A percentile compares a stretch with the other conserved stretches of the same genome.
These are phyloP conservation scores for Gopherus flavomarginatus DNA, from an alignment of 2,113 vertebrate genomes.

Conservation along the genomic window DNA sequence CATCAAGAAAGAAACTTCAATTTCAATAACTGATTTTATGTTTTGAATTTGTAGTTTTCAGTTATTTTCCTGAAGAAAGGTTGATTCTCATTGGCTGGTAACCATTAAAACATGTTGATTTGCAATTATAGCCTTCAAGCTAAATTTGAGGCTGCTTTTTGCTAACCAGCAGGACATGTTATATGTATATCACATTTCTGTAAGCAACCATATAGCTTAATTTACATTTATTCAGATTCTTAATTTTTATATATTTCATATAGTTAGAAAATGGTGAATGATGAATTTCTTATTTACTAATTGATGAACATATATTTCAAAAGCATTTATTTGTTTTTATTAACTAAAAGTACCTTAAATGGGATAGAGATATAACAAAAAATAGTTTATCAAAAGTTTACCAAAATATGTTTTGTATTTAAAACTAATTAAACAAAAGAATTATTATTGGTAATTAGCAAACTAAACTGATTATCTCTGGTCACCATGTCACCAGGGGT, in stretches of 20 bases:
- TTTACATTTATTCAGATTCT: not conserved
- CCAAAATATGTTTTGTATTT: not conserved
- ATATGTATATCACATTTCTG: no score
- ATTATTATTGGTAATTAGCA: not conserved
- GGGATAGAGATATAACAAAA: not conserved
- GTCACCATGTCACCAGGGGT: no score
- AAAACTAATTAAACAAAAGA: not conserved
- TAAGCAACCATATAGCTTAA: not conserved
- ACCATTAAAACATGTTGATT: not conserved
- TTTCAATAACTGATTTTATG: no score
- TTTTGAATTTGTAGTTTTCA: not conserved
- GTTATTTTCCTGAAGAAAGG: not conserved
- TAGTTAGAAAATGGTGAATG: not conserved
- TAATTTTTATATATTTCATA: no score
- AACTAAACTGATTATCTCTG: not conserved
- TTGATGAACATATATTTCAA: not conserved
- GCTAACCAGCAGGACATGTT: no score
- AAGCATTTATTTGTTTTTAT: not conserved
- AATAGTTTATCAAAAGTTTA: not conserved
- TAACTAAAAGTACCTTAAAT: not conserved
- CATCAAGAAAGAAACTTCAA: no score
- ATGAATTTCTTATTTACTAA: not conserved
- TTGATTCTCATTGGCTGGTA: not conserved
- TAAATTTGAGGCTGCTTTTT: not conserved
- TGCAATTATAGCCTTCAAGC: not conserved